Percentiles rank a stretch among this genome's conserved stretches.
Conservation (phyloP, 2,113 vertebrate genomes). For the Gnathonemus echidnorhynchus region DNA sequence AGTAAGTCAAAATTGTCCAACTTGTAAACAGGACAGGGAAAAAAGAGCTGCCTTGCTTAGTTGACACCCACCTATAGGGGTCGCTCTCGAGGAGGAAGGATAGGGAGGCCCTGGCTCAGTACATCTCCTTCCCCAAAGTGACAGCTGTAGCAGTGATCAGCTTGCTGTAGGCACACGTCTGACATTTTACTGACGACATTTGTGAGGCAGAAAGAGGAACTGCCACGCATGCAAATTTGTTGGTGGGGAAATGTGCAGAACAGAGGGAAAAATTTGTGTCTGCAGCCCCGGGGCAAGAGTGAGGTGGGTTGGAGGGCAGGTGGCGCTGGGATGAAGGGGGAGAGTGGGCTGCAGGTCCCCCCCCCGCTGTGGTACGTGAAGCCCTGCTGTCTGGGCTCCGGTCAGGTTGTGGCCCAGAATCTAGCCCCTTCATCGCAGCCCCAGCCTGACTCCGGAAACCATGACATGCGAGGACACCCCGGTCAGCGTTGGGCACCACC, state of each 20-base stretch:
- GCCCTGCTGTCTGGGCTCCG: background rate
- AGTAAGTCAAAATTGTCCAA: background rate
- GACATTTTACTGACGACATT: constrained; percentile 3
- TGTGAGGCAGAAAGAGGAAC: constrained; percentile 3
- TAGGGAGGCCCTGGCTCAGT: constrained; percentile 11
- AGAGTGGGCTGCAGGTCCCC: background rate
- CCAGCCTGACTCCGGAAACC: background rate
- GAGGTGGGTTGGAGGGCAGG: background rate
- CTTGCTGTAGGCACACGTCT: constrained; percentile 11
- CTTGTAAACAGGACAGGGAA: background rate
- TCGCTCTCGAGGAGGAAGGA: constrained; percentile 18
- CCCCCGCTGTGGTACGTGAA: background rate
- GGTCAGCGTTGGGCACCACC: background rate
- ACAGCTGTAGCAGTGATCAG: background rate
- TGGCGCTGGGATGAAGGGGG: background rate
- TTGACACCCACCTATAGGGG: background rate
- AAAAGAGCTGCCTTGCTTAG: background rate
- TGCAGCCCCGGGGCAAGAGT: background rate
- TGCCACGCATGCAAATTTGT: constrained; percentile 16
- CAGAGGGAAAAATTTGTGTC: background rate
- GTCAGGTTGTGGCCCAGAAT: background rate
- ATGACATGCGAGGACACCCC: background rate
- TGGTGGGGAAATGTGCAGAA: background rate
- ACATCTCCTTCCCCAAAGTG: background rate
- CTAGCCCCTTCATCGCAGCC: background rate